A percentile compares a stretch with the other conserved stretches of the same genome.
Evolutionary conservation across 2,797 vertebrate species (phyloP).

Genomic region (Heterohyrax brucei): DNA sequence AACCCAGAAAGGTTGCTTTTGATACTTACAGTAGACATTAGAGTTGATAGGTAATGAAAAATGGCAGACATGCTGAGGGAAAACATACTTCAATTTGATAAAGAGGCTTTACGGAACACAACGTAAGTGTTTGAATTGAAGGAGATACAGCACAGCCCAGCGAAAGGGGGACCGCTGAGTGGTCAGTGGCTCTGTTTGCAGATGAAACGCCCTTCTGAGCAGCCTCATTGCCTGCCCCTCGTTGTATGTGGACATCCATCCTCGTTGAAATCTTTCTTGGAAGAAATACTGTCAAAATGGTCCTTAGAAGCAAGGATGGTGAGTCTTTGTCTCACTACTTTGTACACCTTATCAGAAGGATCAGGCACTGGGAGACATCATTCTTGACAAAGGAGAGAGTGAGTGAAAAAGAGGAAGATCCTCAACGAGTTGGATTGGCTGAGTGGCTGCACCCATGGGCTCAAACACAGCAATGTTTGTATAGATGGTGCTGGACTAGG

Average conservation of each 20-base stretch:
- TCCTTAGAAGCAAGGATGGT: background rate
- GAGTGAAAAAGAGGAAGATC: background rate
- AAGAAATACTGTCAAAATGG: background rate
- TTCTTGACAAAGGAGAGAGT: background rate
- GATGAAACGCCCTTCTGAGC: no score
- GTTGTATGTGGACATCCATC: background rate
- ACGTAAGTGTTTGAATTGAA: background rate
- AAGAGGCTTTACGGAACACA: background rate
- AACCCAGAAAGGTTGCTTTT: background rate
- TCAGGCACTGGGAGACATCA: background rate
- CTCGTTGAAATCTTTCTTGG: background rate
- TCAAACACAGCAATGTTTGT: background rate
- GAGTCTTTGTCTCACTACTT: background rate
- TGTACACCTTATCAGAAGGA: background rate
- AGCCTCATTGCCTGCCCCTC: rapidly evolving
- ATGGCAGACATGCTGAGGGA: background rate
- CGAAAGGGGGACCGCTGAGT: rapidly evolving
- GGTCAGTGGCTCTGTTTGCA: background rate
- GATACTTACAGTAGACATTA: background rate
- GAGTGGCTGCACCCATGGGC: background rate
- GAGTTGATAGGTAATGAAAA: background rate
- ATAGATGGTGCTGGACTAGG: background rate
- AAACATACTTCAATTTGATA: background rate
- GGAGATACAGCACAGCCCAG: rapidly evolving
- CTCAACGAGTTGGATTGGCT: background rate